Conservation (phyloP, 1,140 invertebrate species). For the Brachionus plicatilis region DNA sequence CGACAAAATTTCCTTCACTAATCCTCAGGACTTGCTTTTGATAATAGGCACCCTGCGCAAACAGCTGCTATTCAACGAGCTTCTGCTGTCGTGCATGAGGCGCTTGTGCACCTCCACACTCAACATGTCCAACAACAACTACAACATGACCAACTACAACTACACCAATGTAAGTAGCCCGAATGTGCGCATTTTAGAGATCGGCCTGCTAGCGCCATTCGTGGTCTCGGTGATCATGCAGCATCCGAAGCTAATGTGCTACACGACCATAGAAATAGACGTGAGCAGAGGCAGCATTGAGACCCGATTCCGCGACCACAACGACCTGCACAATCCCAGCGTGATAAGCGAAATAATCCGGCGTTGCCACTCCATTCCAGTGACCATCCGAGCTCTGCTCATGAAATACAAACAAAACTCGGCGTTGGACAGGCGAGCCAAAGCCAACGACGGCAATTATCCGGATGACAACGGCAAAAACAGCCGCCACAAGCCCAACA, state of each 20-base stretch:
- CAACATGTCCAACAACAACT: slow-evolving; percentile 10
- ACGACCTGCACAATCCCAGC: slow-evolving; percentile 7
- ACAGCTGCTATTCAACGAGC: slow-evolving; percentile 17
- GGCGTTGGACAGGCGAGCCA: neutral
- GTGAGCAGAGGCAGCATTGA: slow-evolving; percentile 5
- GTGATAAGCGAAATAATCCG: slow-evolving; percentile 11
- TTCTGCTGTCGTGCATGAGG: slow-evolving; percentile 11
- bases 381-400: neutral
- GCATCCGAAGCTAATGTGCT: slow-evolving; percentile 4
- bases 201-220: neutral
- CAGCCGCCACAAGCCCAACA: neutral
- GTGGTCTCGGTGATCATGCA: slow-evolving; percentile 16
- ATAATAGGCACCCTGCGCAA: slow-evolving; percentile 7
- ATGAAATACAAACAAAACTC: slow-evolving; percentile 31
- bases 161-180: neutral
- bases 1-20: slow-evolving; percentile 4
- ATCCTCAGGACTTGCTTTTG: slow-evolving; percentile 8
- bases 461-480: slow-evolving; percentile 2
- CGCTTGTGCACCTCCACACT: neutral
- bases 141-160: slow-evolving; percentile 8
- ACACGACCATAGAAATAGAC: slow-evolving; percentile 16
- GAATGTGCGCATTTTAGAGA: slow-evolving; percentile 12
- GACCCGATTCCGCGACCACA: slow-evolving; percentile 15
- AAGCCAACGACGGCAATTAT: neutral
- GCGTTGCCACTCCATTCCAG: neutral